Base-by-base conservation (phyloP, 2,888 invertebrate genomes). In the Cheilosia variabilis region DNA sequence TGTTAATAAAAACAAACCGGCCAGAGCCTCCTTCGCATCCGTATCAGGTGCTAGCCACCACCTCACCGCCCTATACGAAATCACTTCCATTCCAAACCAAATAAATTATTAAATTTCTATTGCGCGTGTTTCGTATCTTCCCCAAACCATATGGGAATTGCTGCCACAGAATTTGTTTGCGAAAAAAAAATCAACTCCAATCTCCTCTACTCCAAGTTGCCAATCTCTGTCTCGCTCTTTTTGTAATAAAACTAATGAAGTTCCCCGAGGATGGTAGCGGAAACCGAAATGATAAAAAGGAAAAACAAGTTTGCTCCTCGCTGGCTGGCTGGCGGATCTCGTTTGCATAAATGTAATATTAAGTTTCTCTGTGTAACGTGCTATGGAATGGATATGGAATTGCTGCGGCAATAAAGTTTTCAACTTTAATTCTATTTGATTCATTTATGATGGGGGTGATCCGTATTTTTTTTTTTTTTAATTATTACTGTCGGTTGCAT, bases 61-160 rank as follows among this genome's bases (percentile, higher is more conserved):
- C 13, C 13, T 0, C 37, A 13, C 13, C 37, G 13, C 13, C 37
- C 37, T 13, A 13, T 4, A 66, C 58, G 37, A 66, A 76, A 76
- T 76, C 66, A 76, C 58, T 76, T 76, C 52, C 31, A 66, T 76
- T 76, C 52, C 52, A 52, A 45, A 58, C 66, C 66, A 43, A 66
- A 66, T 76, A 58, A 76, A 76, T 76, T 76, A 76, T 76, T 76
- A 76, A 76, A 66, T 60, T 76, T 58, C 66, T 63, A 76, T 66
- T 76, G 76, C 76, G 76, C 76, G 76, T 66, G 76, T 76, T 76
- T 66, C 66, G 17, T 76, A 76, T 66, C 58, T 41, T 58, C 52
- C 41, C 27, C 24, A 22, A 66, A 58, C 22, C 76, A 76, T 76
- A 43, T 66, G 66, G 76, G 76, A 68, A 66, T 66, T 66, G 60